Conservation (phyloP, 2,888 invertebrate species). For the Poecilobothrus nobilitatus region DNA sequence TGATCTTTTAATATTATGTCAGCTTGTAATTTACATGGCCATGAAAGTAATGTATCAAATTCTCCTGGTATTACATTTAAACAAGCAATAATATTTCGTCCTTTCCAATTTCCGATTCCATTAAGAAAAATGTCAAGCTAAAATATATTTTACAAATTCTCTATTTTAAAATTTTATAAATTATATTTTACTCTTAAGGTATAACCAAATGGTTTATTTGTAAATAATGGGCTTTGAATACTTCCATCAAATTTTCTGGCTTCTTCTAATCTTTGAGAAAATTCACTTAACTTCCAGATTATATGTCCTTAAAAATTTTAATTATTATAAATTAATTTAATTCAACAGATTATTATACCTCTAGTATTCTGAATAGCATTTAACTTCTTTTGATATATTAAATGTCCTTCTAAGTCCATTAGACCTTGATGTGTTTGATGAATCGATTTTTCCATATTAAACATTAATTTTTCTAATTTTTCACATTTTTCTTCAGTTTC, state of each 20-base stretch:
- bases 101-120: conserved; percentile 69
- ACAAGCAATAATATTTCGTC: conserved; percentile 61
- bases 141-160: conserved; percentile 13
- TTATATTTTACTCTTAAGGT: conserved; percentile 52
- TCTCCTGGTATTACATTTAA: conserved; percentile 60
- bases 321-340: no score
- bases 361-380: conserved; percentile 37
- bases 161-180: conserved; percentile 10
- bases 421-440: conserved; percentile 46
- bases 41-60: conserved; percentile 60
- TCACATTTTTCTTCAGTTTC: conserved; percentile 49
- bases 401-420: conserved; percentile 44
- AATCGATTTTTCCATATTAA: conserved; percentile 39
- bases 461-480: conserved; percentile 43
- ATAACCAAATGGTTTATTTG: conserved; percentile 65
- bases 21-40: conserved; percentile 63
- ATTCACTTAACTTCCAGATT: conserved; percentile 63
- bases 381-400: conserved; percentile 38
- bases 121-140: conserved; percentile 62
- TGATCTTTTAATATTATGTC: conserved; percentile 60
- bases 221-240: conserved; percentile 59
- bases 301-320: conserved; percentile 45
- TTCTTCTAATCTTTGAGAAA: conserved; percentile 55
- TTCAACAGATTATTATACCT: conserved; percentile 26
- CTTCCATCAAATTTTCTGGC: conserved; percentile 55